Evolutionary conservation across 2,113 vertebrate genomes (phyloP).

Genomic region (Tursiops truncatus): DNA sequence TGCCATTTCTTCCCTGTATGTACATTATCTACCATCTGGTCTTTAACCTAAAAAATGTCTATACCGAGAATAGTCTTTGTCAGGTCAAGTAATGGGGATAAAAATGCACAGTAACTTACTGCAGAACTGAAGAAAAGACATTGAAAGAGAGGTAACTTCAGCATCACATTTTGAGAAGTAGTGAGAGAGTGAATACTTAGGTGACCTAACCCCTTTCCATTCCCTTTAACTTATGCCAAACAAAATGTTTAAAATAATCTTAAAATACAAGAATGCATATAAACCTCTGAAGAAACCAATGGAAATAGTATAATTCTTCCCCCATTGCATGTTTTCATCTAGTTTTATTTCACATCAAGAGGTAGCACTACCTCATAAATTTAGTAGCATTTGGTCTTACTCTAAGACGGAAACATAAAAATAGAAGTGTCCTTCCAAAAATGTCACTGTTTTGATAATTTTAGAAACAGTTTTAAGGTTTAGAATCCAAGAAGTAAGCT

Average conservation of each 20-base stretch:
- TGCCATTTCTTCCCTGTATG: not conserved
- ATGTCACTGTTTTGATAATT: not conserved
- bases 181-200: not conserved
- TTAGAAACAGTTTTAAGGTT: not conserved
- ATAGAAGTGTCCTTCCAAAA: not conserved
- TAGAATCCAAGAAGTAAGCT: conserved; percentile 27
- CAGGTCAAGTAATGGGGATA: not conserved
- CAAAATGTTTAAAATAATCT: not conserved
- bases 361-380: not conserved
- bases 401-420: not conserved
- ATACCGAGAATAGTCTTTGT: not conserved
- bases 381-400: not conserved
- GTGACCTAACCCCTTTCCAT: not conserved
- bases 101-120: not conserved
- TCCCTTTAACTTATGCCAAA: not conserved
- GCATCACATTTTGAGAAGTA: not conserved
- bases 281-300: not conserved
- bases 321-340: not conserved
- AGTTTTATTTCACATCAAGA: not conserved
- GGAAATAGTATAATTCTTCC: not conserved
- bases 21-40: not conserved
- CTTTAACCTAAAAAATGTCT: not conserved
- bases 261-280: not conserved
- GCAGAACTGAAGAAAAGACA: not conserved
- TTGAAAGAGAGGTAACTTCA: not conserved